Base-by-base conservation (phyloP, 2,888 invertebrate species). In the Pristionchus entomophagus region DNA sequence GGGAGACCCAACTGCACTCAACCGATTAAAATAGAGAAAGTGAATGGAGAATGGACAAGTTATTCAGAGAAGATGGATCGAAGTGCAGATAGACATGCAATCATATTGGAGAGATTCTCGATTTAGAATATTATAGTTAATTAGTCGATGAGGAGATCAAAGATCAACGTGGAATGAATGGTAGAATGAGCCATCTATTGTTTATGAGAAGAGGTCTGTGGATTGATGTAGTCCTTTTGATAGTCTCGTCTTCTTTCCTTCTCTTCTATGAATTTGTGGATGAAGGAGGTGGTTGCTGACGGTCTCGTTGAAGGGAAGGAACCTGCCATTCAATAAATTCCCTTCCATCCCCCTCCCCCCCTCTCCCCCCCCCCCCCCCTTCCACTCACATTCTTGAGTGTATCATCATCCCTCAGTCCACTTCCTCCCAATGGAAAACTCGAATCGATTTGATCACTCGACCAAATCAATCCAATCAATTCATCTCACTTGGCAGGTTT, bases 381-480 rank as follows among this genome's bases (percentile, higher is more conserved):
- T n/a, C n/a, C n/a, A n/a, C 41, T 38, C 19, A 73, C 73, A 26
- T 45, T 73, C 19, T 26, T 73, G 73, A 73, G 73, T 38, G 73
- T 73, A 45, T 73, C 73, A 73, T 73, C 73, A 17, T 73, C 73
- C 38, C 32, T 73, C 26, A 32, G n/a, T 41, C 73, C 73, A 73
- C 73, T 73, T 38, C 73, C 73, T 73, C 73, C 73, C 73, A 73
- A 73, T 45, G 73, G 73, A 73, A 73, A 12, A 41, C 73, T 41
- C 10, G 29, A 12, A 26, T n/a, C n/a, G n/a, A n/a, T n/a, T n/a
- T n/a, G n/a, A n/a, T n/a, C n/a, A n/a, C n/a, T n/a, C n/a, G n/a
- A n/a, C n/a, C n/a, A n/a, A n/a, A n/a, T n/a, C n/a, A n/a, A n/a
- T n/a, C n/a, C n/a, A n/a, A n/a, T n/a, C n/a, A n/a, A n/a, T n/a